Conservation (phyloP, 2,888 invertebrate species). For the Mimas tiliae region DNA sequence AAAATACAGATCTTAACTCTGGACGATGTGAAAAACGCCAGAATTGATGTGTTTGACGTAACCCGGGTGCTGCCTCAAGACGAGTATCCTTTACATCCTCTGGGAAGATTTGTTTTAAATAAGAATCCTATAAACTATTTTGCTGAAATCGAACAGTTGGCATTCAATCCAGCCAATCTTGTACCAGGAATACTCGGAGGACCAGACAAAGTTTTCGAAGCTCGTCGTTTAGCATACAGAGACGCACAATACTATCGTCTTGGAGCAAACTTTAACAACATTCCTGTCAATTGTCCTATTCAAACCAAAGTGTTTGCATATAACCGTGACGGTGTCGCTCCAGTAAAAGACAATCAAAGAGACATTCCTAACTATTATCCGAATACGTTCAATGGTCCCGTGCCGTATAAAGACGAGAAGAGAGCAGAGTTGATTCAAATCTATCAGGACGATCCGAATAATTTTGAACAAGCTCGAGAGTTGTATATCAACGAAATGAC, state of each 20-base stretch:
- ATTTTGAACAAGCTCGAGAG: conserved; percentile 91
- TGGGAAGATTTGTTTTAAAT: conserved; percentile 93
- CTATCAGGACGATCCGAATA: conserved; percentile 91
- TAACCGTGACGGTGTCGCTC: conserved; percentile 93
- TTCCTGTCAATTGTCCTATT: conserved; percentile 97
- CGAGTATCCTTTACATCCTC: conserved; percentile 92
- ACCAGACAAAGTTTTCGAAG: conserved; percentile 95
- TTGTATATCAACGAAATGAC: conserved; percentile 92
- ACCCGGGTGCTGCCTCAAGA: conserved; percentile 92
- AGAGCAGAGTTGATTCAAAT: conserved; percentile 79
- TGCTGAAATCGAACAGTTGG: conserved; percentile 95
- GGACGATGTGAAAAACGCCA: conserved; percentile 89
- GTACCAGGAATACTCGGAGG: conserved; percentile 95
- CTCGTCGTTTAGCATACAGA: conserved; percentile 92
- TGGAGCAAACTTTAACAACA: conserved; percentile 94
- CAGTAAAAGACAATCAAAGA: conserved; percentile 90
- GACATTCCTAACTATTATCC: conserved; percentile 97
- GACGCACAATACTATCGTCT: conserved; percentile 94
- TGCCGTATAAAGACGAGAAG: conserved; percentile 85
- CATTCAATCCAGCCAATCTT: conserved; percentile 93
- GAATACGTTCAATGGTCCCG: conserved; percentile 95
- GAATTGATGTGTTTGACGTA: conserved; percentile 95
- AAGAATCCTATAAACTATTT: conserved; percentile 95
- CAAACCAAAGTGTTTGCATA: conserved; percentile 87
- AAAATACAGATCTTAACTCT: conserved; percentile 93